Conservation (phyloP, 2,888 invertebrate species). For the Drosophila setosimentum region DNA sequence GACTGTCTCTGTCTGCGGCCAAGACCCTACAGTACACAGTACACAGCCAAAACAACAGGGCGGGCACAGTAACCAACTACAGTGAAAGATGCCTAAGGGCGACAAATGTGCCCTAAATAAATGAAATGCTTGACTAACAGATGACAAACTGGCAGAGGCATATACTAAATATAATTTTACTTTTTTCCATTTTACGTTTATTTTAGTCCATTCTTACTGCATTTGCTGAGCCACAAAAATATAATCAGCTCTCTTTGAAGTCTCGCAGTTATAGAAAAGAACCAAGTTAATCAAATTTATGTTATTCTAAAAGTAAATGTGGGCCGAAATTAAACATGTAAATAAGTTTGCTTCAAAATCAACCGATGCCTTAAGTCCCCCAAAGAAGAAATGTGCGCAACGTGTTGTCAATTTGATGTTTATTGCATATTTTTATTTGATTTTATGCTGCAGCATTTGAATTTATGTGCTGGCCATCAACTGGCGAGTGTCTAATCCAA, state of each 20-base stretch:
- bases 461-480: conserved; percentile 73
- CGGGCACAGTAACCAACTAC: conserved; percentile 1
- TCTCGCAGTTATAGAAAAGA: conserved; percentile 29
- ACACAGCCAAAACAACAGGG: neutral
- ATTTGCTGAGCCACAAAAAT: neutral
- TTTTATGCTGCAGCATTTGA: conserved; percentile 71
- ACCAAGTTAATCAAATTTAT: conserved; percentile 5
- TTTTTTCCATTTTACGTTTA: neutral
- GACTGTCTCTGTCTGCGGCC: conserved; percentile 6
- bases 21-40: neutral
- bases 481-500: conserved; percentile 62
- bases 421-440: conserved; percentile 78
- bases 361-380: neutral
- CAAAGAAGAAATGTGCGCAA: conserved; percentile 38
- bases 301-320: conserved; percentile 1
- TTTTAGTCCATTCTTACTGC: neutral
- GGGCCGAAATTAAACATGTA: conserved; percentile 26
- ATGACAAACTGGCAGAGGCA: neutral
- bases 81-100: conserved; percentile 1
- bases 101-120: neutral
- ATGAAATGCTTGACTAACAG: neutral
- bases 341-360: conserved; percentile 20
- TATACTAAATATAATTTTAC: neutral
- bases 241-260: conserved; percentile 12
- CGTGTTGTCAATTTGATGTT: conserved; percentile 76